These are phyloP conservation scores for Diacarnus erythraeanus DNA, from an alignment of 37 sponge, comb jelly and placozoan species.

Conservation along the genomic window DNA sequence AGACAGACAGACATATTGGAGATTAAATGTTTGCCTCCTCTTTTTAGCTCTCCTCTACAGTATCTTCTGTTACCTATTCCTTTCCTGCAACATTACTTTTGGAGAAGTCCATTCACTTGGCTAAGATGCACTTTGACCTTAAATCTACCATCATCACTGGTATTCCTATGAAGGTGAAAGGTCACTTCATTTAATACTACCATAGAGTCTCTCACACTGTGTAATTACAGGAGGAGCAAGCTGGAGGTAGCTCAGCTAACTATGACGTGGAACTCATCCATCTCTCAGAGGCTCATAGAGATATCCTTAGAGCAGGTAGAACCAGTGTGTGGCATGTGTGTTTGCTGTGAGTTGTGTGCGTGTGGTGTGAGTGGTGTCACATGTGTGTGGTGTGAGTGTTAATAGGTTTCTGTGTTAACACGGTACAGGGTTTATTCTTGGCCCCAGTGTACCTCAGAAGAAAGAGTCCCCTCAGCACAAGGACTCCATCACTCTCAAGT, in stretches of 20 bases:
- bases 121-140: slow-evolving; percentile 72
- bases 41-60: slow-evolving; percentile 34
- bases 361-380: no score
- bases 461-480: slow-evolving; percentile 17
- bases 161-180: slow-evolving; percentile 92
- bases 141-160: slow-evolving; percentile 74
- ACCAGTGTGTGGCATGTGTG: no score
- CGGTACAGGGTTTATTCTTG: slow-evolving; percentile 31
- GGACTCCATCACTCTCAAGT: slow-evolving; percentile 51
- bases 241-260: slow-evolving; percentile 82
- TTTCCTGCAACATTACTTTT: slow-evolving; percentile 47
- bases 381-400: no score
- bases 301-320: slow-evolving; percentile 76
- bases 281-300: slow-evolving; percentile 73
- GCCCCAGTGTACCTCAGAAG: background rate
- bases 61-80: slow-evolving; percentile 45
- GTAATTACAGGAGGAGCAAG: slow-evolving; percentile 81
- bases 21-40: background rate
- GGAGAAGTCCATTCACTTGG: slow-evolving; percentile 47
- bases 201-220: background rate
- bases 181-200: background rate
- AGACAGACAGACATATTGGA: background rate
- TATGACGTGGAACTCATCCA: slow-evolving; percentile 92
- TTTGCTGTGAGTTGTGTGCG: no score
- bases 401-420: background rate